Evolutionary conservation across 2,888 invertebrate genomes (phyloP).

Genomic region (Dryococelus australis): DNA sequence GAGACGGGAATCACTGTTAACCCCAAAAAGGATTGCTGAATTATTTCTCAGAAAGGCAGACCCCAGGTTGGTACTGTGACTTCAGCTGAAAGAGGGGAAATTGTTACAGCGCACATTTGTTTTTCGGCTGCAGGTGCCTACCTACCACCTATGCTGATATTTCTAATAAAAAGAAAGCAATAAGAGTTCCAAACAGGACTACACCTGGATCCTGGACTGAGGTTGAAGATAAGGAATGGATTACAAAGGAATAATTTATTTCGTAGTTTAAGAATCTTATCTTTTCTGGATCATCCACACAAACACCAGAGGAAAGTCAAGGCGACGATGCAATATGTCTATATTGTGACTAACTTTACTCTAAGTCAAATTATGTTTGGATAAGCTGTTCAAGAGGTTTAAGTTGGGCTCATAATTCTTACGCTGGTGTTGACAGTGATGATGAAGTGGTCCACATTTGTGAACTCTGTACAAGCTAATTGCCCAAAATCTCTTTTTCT

Average conservation of each 20-base stretch:
- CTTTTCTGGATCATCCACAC: too few species aligned
- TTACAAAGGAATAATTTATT: background rate
- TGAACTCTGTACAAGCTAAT: background rate
- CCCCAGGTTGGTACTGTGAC: too few species aligned
- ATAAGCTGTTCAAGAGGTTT: slow-evolving; percentile 12
- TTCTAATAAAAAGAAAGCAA: background rate
- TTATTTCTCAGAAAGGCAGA: slow-evolving; percentile 24
- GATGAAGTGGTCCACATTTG: slow-evolving; percentile 8
- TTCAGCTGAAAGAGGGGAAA: background rate
- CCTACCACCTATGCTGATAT: slow-evolving; percentile 17
- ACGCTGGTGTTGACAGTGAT: slow-evolving; percentile 4
- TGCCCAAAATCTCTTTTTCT: background rate
- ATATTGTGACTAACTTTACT: background rate
- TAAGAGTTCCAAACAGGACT: background rate
- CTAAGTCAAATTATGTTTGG: slow-evolving; percentile 6
- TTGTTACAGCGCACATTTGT: background rate
- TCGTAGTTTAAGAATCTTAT: too few species aligned
- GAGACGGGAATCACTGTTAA: slow-evolving; percentile 27
- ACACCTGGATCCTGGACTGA: too few species aligned
- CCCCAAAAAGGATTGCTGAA: background rate
- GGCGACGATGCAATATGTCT: background rate
- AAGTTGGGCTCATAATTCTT: background rate
- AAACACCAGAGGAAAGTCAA: slow-evolving; percentile 13
- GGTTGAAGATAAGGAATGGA: too few species aligned
- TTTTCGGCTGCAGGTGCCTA: slow-evolving; percentile 5